These are phyloP conservation scores for Zelleria hepariella DNA, from an alignment of 2,888 invertebrate genomes.

Conservation along the genomic window DNA sequence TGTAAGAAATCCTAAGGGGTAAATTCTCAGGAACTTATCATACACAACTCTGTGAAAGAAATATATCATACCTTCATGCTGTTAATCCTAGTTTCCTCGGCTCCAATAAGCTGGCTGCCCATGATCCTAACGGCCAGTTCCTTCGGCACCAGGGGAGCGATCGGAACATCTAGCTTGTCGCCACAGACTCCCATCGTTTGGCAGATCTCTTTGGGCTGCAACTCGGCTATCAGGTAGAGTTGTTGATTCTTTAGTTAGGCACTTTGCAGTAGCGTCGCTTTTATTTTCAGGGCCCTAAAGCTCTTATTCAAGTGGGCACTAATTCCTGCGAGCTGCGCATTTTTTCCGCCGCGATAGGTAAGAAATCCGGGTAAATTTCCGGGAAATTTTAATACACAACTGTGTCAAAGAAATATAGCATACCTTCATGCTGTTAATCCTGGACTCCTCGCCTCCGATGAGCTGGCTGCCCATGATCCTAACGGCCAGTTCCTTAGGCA, in stretches of 20 bases:
- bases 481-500: slow-evolving; percentile 63
- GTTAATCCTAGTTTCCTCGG: slow-evolving; percentile 38
- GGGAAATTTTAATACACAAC: no score
- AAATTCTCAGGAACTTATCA: no score
- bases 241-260: no score
- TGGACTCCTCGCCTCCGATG: slow-evolving; percentile 47
- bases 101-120: slow-evolving; percentile 36
- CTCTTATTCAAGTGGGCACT: no score
- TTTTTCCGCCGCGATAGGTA: no score
- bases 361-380: no score
- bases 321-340: no score
- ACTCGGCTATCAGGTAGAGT: slow-evolving; percentile 76
- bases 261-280: no score
- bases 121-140: slow-evolving; percentile 45
- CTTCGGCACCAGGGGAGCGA: slow-evolving; percentile 74
- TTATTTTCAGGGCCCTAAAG: no score
- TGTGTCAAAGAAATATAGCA: no score
- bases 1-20: no score
- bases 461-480: slow-evolving; percentile 29
- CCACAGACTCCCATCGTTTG: slow-evolving; percentile 79
- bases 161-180: slow-evolving; percentile 40
- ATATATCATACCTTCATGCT: slow-evolving; percentile 32
- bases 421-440: slow-evolving; percentile 36
- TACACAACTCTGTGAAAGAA: no score
- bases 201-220: slow-evolving; percentile 81